Conservation (phyloP, 2,797 vertebrate species). For the Poliocrania exsul region DNA sequence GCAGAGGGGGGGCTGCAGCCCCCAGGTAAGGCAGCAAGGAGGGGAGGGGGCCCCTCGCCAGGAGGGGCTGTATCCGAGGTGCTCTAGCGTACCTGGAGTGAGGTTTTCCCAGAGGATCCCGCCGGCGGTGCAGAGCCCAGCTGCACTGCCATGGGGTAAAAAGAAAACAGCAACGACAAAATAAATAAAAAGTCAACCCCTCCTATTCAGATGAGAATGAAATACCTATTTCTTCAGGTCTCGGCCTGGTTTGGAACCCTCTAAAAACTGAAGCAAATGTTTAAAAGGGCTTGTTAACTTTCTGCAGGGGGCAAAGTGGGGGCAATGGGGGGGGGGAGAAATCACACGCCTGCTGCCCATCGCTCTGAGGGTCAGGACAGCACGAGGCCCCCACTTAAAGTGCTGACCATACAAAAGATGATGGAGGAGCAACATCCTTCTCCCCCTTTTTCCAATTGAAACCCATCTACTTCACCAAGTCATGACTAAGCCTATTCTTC, state of each 20-base stretch:
- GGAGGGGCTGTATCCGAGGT: slow-evolving; percentile 43
- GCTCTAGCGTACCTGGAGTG: slow-evolving; percentile 68
- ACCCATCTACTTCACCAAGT: slow-evolving; percentile 5
- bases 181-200: slow-evolving; percentile 45
- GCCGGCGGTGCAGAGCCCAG: slow-evolving; percentile 43
- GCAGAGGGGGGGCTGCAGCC: not conserved
- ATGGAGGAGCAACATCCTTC: slow-evolving; percentile 27
- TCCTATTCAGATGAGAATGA: slow-evolving; percentile 18
- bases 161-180: slow-evolving; percentile 28
- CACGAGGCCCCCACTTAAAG: slow-evolving; percentile 23
- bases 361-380: not conserved
- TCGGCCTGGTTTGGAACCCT: not conserved
- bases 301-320: not conserved
- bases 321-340: not conserved
- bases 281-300: slow-evolving; percentile 29
- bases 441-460: not conserved
- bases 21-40: slow-evolving; percentile 26
- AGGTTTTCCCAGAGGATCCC: slow-evolving; percentile 63
- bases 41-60: slow-evolving; percentile 41
- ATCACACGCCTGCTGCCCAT: not conserved
- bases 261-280: slow-evolving; percentile 10
- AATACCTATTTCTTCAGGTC: not conserved
- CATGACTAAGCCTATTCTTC: not conserved
- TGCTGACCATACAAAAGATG: slow-evolving; percentile 33
- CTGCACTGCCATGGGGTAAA: slow-evolving; percentile 34